These are phyloP conservation scores for Eufriesea mexicana DNA, from an alignment of 1,140 invertebrate species.

Conservation along the genomic window DNA sequence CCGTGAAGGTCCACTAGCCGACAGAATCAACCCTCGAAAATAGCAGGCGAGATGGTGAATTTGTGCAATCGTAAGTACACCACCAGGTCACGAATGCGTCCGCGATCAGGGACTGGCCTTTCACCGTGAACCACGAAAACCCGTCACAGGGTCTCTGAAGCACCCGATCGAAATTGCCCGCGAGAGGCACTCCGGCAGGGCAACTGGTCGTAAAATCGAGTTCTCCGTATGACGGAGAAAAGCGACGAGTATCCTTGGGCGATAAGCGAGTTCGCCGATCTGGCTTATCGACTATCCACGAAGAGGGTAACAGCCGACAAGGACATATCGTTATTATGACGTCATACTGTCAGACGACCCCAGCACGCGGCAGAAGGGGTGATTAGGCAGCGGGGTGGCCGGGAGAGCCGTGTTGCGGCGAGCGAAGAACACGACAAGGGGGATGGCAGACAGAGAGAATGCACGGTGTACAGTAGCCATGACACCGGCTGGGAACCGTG, in stretches of 20 bases:
- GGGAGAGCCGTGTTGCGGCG: constrained; percentile 18
- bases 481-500: constrained; percentile 72
- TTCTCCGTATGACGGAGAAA: constrained; percentile 1
- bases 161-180: neutral
- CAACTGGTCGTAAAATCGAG: constrained; percentile 41
- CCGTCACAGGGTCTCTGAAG: neutral
- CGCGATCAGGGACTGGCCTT: no score
- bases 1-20: no score
- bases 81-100: no score
- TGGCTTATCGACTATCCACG: constrained; percentile 41
- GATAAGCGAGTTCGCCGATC: constrained; percentile 43
- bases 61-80: no score
- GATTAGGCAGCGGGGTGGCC: constrained; percentile 32
- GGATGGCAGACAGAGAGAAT: constrained; percentile 45
- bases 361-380: constrained; percentile 18
- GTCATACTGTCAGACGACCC: constrained; percentile 60
- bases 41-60: no score
- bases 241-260: constrained; percentile 40
- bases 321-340: constrained; percentile 63
- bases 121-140: neutral
- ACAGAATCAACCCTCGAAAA: no score
- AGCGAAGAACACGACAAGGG: constrained; percentile 51
- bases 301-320: constrained; percentile 57
- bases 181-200: neutral
- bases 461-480: constrained; percentile 74